Percentiles rank a stretch among this genome's conserved stretches.
These are phyloP conservation scores for Clavelina lepadiformis DNA, from an alignment of 23 tunicate genomes.

Conservation along the genomic window DNA sequence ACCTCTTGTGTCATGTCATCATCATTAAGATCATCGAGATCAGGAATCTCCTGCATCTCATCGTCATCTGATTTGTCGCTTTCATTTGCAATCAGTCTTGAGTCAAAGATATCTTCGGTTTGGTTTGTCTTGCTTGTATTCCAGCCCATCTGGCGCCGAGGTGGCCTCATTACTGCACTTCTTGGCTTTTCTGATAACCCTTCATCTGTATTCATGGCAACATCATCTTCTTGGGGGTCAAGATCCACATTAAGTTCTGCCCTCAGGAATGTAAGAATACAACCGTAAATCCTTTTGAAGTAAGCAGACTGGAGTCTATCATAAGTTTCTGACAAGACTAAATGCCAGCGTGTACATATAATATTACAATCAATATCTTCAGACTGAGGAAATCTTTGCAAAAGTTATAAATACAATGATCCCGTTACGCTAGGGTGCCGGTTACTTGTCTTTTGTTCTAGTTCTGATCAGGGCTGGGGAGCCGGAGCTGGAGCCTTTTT, in stretches of 20 bases:
- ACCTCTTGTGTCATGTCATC: constrained; percentile 65
- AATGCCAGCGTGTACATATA: too few relatives aligned
- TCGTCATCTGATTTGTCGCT: constrained; percentile 6
- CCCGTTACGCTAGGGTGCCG: too few relatives aligned
- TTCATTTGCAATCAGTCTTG: constrained; percentile 23
- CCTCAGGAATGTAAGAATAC: too few relatives aligned
- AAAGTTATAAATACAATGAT: too few relatives aligned
- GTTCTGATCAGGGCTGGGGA: too few relatives aligned
- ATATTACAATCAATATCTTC: too few relatives aligned
- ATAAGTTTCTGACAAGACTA: too few relatives aligned
- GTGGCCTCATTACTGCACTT: constrained; percentile 16
- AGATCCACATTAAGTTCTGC: constrained; percentile 4
- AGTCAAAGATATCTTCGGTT: constrained; percentile 22
- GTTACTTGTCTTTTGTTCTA: too few relatives aligned
- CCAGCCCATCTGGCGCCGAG: constrained; percentile 66
- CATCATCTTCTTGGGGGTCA: background rate
- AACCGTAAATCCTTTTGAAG: too few relatives aligned
- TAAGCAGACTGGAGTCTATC: too few relatives aligned
- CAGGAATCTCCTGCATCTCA: constrained; percentile 67
- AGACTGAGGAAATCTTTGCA: too few relatives aligned
- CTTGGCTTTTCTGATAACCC: background rate
- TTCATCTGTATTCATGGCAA: background rate
- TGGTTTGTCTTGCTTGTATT: background rate
- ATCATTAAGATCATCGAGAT: constrained; percentile 69
- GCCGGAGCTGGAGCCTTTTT: too few relatives aligned